phyloP scores from a whole-genome alignment of 2,113 vertebrate species.

The Nesoenas mayeri region DNA sequence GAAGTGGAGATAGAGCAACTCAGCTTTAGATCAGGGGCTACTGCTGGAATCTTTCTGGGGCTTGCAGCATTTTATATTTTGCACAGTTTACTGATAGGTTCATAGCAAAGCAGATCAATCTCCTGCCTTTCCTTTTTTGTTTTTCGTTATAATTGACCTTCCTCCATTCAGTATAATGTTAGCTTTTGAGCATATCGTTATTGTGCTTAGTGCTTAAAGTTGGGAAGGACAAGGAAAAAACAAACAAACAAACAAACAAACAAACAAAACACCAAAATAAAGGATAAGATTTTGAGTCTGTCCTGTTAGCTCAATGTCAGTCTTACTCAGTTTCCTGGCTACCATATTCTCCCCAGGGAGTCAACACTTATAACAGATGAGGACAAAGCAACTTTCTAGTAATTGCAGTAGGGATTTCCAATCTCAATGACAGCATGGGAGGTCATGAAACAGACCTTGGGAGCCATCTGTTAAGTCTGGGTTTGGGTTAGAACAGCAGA shows the following conservation, averaged over 20 bases:
- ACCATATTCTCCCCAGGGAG: not conserved
- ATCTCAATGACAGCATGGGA: not conserved
- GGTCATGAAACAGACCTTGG: not conserved
- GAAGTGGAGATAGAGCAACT: not conserved
- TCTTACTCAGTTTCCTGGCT: not conserved
- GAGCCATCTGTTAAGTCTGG: not conserved
- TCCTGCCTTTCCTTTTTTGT: not conserved
- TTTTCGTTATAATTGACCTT: not conserved
- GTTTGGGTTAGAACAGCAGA: conserved; percentile 9
- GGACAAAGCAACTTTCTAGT: not conserved
- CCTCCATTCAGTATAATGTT: not conserved
- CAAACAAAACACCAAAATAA: not conserved
- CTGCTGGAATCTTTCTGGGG: not conserved
- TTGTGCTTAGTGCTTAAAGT: not conserved
- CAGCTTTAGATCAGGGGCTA: not conserved
- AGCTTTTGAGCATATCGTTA: not conserved
- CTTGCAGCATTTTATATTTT: not conserved
- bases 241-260: not conserved
- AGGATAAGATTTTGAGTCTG: not conserved
- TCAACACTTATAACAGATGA: not conserved
- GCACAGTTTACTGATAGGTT: not conserved
- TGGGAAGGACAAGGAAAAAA: not conserved
- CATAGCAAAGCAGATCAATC: not conserved
- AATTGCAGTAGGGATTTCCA: not conserved
- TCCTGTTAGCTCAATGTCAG: not conserved